Conservation (phyloP, 2,888 invertebrate species). For the Pecten maximus region DNA sequence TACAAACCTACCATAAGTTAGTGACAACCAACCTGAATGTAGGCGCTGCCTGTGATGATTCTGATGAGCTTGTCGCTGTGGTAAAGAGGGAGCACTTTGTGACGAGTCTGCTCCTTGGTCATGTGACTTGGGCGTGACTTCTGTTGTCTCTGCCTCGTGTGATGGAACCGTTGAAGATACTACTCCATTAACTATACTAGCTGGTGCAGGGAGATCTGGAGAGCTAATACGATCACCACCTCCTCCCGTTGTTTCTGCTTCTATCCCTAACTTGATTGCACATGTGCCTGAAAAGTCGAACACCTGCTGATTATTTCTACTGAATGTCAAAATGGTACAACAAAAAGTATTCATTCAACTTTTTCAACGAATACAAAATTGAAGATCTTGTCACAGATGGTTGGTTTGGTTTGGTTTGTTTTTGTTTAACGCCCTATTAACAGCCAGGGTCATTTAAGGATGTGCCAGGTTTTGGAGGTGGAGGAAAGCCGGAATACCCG, state of each 20-base stretch:
- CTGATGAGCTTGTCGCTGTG: conserved; percentile 59
- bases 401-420: too few species aligned
- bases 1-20: too few species aligned
- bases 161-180: neutral
- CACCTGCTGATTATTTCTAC: too few species aligned
- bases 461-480: too few species aligned
- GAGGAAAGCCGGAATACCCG: too few species aligned
- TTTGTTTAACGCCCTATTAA: too few species aligned
- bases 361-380: too few species aligned
- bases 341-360: too few species aligned
- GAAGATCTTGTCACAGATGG: too few species aligned
- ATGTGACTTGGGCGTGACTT: conserved; percentile 38
- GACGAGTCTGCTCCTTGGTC: conserved; percentile 40
- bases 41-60: conserved; percentile 57
- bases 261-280: conserved; percentile 40
- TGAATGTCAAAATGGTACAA: too few species aligned
- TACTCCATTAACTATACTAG: neutral
- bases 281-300: neutral
- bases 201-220: neutral
- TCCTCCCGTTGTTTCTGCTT: conserved; percentile 45
- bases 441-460: too few species aligned
- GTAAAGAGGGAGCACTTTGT: conserved; percentile 40
- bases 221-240: neutral
- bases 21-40: conserved; percentile 62
- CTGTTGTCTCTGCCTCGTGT: neutral